These are phyloP conservation scores for Epinotia brunnichana DNA, from an alignment of 2,888 invertebrate genomes.

Conservation along the genomic window DNA sequence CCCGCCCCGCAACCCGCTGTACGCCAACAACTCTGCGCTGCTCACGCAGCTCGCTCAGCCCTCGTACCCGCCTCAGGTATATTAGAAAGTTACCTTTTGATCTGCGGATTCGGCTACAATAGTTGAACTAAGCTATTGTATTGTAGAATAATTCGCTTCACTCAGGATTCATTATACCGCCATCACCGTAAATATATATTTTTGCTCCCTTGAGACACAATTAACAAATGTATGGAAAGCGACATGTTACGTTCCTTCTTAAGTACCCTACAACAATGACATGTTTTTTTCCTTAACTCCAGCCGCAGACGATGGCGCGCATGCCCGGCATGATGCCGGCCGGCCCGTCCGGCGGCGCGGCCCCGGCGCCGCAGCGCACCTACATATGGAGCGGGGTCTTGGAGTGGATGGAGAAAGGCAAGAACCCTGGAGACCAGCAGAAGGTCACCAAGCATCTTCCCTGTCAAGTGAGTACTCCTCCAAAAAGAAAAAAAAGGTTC, in stretches of 20 bases:
- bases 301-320: conserved; percentile 58
- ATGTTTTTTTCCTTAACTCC: too few species aligned
- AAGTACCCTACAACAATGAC: too few species aligned
- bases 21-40: conserved; percentile 77
- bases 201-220: too few species aligned
- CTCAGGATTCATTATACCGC: too few species aligned
- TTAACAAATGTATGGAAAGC: too few species aligned
- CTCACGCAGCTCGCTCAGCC: conserved; percentile 87
- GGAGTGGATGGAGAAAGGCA: conserved; percentile 97
- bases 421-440: conserved; percentile 89
- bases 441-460: conserved; percentile 90
- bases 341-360: conserved; percentile 53
- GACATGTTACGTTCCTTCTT: too few species aligned
- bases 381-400: conserved; percentile 91
- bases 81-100: too few species aligned
- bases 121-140: too few species aligned
- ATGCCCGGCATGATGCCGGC: conserved; percentile 66
- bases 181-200: too few species aligned
- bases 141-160: too few species aligned
- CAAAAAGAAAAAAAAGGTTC: too few species aligned
- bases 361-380: conserved; percentile 63
- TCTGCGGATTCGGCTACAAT: too few species aligned
- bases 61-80: conserved; percentile 79
- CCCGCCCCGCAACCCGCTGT: conserved; percentile 76
- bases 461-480: conserved; percentile 70